A percentile compares a stretch with the other conserved stretches of the same genome.
Evolutionary conservation across 2,888 invertebrate species (phyloP).

Genomic region (Drosophila helvetica): DNA sequence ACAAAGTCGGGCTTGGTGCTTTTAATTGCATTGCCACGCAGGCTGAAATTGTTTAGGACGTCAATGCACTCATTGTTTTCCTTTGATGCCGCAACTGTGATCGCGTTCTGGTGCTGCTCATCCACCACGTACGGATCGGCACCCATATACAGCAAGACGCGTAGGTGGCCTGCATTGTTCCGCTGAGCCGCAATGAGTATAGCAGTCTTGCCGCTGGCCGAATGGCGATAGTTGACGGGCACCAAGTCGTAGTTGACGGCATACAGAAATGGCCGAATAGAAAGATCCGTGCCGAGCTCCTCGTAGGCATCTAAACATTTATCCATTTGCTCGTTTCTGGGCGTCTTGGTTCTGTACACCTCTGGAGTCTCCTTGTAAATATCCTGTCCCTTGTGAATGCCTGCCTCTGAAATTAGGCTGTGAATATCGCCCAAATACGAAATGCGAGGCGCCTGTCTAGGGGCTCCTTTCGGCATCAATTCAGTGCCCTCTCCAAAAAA

Average conservation of each 20-base stretch:
- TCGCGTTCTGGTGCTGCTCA: slow-evolving; percentile 48
- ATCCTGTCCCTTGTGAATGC: slow-evolving; percentile 36
- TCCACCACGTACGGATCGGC: slow-evolving; percentile 61
- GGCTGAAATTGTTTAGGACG: slow-evolving; percentile 47
- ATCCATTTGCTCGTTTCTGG: slow-evolving; percentile 52
- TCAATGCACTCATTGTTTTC: slow-evolving; percentile 55
- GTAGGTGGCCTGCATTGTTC: slow-evolving; percentile 53
- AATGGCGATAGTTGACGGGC: slow-evolving; percentile 63
- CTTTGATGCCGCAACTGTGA: slow-evolving; percentile 37
- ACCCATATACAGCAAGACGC: slow-evolving; percentile 58
- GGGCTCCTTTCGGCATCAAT: background rate
- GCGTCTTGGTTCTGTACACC: slow-evolving; percentile 32
- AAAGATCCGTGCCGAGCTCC: slow-evolving; percentile 50
- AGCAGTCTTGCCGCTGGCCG: slow-evolving; percentile 61
- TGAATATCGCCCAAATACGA: slow-evolving; percentile 60
- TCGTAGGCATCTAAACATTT: slow-evolving; percentile 62
- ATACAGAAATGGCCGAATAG: slow-evolving; percentile 58
- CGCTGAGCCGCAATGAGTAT: slow-evolving; percentile 53
- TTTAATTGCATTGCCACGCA: slow-evolving; percentile 34
- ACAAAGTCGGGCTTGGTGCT: slow-evolving; percentile 53
- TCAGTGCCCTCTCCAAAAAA: slow-evolving; percentile 57
- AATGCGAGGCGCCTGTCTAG: slow-evolving; percentile 1
- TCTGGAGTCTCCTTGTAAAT: slow-evolving; percentile 45
- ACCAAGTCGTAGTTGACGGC: slow-evolving; percentile 55
- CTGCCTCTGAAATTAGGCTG: slow-evolving; percentile 26